These are phyloP conservation scores for Echinometra lucunter DNA, from an alignment of 53 echinoderm and acorn worm species.

Conservation along the genomic window DNA sequence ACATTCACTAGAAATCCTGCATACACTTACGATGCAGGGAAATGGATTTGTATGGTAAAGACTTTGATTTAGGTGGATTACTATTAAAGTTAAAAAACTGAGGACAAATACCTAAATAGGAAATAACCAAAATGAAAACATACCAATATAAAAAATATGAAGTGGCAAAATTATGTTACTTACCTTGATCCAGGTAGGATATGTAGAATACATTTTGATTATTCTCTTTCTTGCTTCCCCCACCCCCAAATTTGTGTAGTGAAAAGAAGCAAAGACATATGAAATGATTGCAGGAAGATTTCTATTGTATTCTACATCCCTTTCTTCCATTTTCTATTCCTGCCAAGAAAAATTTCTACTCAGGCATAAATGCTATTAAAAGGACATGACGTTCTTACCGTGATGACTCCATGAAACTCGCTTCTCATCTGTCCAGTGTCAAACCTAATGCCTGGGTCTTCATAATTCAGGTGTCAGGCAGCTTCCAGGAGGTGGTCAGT, in stretches of 20 bases:
- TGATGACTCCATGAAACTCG: background rate
- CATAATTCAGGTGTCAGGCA: constrained; percentile 5
- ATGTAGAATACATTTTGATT: constrained; percentile 6
- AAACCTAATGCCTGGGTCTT: constrained; percentile 32
- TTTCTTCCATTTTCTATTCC: background rate
- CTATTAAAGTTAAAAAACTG: too few relatives aligned
- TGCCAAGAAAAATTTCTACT: background rate
- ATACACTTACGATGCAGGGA: too few relatives aligned
- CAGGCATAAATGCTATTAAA: background rate
- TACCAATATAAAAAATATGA: background rate
- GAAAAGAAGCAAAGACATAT: background rate
- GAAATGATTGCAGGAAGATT: background rate
- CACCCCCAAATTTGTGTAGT: background rate
- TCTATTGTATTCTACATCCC: background rate
- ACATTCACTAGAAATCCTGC: too few relatives aligned
- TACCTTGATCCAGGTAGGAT: background rate
- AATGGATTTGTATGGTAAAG: too few relatives aligned
- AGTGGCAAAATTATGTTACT: background rate
- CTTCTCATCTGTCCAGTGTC: constrained; percentile 24
- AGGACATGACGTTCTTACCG: constrained; percentile 16
- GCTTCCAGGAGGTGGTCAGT: background rate
- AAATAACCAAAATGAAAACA: background rate
- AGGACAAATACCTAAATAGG: too few relatives aligned
- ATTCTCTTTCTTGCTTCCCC: background rate
- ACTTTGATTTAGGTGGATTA: too few relatives aligned